Evolutionary conservation across 2,113 vertebrate genomes (phyloP).

Genomic region (Clinocottus analis): DNA sequence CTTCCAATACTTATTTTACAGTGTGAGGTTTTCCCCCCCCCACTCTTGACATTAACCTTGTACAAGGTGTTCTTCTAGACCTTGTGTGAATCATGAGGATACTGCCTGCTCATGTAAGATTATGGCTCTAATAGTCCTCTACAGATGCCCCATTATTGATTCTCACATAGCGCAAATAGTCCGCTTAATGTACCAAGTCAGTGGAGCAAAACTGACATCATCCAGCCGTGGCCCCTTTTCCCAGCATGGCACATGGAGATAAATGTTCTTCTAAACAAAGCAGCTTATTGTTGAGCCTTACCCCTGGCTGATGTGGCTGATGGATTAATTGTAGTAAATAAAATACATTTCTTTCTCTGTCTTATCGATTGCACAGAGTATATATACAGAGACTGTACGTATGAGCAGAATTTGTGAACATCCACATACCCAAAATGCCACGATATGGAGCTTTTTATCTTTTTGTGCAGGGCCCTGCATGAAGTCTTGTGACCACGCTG

Average conservation of each 20-base stretch:
- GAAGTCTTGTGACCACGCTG: conserved; percentile 49
- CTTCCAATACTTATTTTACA: conserved; percentile 28
- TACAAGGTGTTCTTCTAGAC: conserved; percentile 66
- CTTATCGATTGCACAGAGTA: conserved; percentile 25
- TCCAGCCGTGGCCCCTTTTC: conserved; percentile 53
- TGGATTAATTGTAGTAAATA: conserved; percentile 57
- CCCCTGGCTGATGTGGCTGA: conserved; percentile 48
- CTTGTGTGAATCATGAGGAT: conserved; percentile 67
- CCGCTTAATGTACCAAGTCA: conserved; percentile 73
- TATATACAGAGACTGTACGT: neutral
- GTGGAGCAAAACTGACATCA: conserved; percentile 75
- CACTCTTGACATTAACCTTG: conserved; percentile 69
- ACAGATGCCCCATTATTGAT: conserved; percentile 78
- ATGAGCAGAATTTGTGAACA: neutral
- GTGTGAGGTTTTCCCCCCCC: conserved; percentile 19
- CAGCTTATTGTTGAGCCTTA: conserved; percentile 50
- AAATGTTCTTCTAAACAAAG: conserved; percentile 62
- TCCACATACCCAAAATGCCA: conserved; percentile 6
- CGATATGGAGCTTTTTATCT: conserved; percentile 17
- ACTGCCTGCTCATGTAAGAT: conserved; percentile 69
- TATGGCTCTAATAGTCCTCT: conserved; percentile 75
- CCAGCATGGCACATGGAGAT: conserved; percentile 62
- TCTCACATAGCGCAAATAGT: conserved; percentile 71
- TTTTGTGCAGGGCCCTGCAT: conserved; percentile 18
- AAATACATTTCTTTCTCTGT: conserved; percentile 31